Base-by-base conservation (phyloP, 23 tunicate species). In the Phallusia fumigata region DNA sequence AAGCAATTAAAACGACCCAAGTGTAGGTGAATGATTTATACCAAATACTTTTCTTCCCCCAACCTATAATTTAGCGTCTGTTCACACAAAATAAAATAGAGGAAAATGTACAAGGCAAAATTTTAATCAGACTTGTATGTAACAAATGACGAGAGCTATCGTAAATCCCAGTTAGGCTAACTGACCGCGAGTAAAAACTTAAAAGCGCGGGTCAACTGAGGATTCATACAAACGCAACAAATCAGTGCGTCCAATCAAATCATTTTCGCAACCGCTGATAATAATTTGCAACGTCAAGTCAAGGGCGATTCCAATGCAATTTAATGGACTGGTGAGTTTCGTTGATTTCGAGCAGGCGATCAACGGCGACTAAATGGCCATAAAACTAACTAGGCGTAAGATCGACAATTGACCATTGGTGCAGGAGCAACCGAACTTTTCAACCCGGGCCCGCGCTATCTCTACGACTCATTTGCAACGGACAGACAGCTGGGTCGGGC, bases 391-490 rank as follows among this genome's bases (percentile, higher is more conserved):
- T 6, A 58, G 69, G 69, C 69, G 28, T 22, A 58, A 58, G 69
- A n/a, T n/a, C n/a, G n/a, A n/a, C n/a, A n/a, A n/a, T n/a, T n/a
- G n/a, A 22, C 69, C 28, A 6, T 58, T 8, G 69, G 3, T 16
- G 28, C 28, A 24, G 3, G 16, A 40, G 47, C 47, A 40, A 40
- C 28, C 69, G 69, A 58, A 58, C 69, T 58, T 58, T 58, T 58
- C 69, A 58, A 58, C 47, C 69, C 69, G 28, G 28, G 5, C 28
- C 16, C 69, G 18, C 58, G 69, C 69, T 58, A 58, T 58, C 69
- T 58, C 69, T 58, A 58, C 69, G 69, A 6, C 28, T 58, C 69
- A 58, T 58, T 58, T 22, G 69, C 69, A 58, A 21, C 28, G 69
- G 16, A 13, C 69, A 58, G 69, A 1, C 69, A 58, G 69, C 69